Evolutionary conservation across 2,113 vertebrate genomes (phyloP).

Genomic region (Candoia aspera): DNA sequence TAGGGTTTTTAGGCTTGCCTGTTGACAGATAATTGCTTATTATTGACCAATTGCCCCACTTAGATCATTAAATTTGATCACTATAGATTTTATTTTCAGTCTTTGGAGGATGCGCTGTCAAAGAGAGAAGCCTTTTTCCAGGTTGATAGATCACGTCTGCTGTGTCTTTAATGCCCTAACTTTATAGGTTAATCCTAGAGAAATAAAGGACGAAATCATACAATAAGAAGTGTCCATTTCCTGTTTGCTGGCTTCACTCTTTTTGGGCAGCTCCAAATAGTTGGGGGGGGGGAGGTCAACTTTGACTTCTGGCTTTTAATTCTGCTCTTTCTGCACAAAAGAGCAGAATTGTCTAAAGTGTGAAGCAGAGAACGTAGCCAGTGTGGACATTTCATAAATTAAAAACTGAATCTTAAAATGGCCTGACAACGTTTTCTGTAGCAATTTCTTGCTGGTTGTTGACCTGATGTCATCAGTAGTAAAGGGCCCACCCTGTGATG

Average conservation of each 20-base stretch:
- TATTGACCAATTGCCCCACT: slow-evolving; percentile 67
- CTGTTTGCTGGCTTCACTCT: neutral
- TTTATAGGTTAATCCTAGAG: neutral
- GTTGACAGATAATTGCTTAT: slow-evolving; percentile 64
- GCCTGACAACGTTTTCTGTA: slow-evolving; percentile 34
- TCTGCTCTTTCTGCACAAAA: slow-evolving; percentile 28
- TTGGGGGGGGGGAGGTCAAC: no score
- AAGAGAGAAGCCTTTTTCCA: slow-evolving; percentile 21
- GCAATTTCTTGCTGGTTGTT: slow-evolving; percentile 14
- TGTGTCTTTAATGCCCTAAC: slow-evolving; percentile 39
- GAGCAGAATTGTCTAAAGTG: slow-evolving; percentile 42
- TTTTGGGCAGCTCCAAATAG: neutral
- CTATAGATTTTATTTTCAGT: slow-evolving; percentile 58
- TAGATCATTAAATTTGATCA: slow-evolving; percentile 54
- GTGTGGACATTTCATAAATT: slow-evolving; percentile 60
- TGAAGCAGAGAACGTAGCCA: slow-evolving; percentile 59
- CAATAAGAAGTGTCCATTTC: neutral
- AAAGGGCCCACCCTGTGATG: no score
- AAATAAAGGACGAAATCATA: neutral
- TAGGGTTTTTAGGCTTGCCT: slow-evolving; percentile 59
- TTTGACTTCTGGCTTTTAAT: no score
- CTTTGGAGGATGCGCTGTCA: slow-evolving; percentile 53
- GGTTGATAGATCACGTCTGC: slow-evolving; percentile 51
- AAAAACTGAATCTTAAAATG: slow-evolving; percentile 53
- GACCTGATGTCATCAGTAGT: slow-evolving; percentile 10